phyloP scores from a whole-genome alignment of 2,888 invertebrate genomes.

The Chymomyza procnemis region DNA sequence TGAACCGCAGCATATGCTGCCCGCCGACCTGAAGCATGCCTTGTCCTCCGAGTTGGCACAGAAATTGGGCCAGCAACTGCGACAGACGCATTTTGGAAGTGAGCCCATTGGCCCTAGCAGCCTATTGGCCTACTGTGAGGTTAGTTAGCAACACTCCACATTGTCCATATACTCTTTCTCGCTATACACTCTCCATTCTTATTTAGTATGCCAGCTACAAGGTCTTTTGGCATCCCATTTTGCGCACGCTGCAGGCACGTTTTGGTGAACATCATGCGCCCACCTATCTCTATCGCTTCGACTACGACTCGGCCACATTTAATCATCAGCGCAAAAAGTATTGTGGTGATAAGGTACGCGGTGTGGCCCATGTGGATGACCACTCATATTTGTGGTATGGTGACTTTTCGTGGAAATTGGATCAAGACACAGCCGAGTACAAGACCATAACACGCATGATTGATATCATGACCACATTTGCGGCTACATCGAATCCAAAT shows the following conservation, averaged over 20 bases:
- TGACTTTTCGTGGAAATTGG: constrained; percentile 65
- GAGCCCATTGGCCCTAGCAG: constrained; percentile 71
- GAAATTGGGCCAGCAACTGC: constrained; percentile 46
- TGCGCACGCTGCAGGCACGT: constrained; percentile 62
- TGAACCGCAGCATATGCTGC: constrained; percentile 69
- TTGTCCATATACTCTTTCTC: background rate
- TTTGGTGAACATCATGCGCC: constrained; percentile 47
- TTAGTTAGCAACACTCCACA: constrained; percentile 30
- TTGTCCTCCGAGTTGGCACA: constrained; percentile 49
- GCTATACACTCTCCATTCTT: background rate
- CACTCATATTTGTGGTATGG: constrained; percentile 76
- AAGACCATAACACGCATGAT: constrained; percentile 75
- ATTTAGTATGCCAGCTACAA: constrained; percentile 74
- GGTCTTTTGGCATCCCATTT: constrained; percentile 75
- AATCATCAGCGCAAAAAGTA: constrained; percentile 74
- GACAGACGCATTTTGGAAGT: constrained; percentile 57
- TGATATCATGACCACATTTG: constrained; percentile 74
- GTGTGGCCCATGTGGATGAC: constrained; percentile 77
- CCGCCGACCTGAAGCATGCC: constrained; percentile 58
- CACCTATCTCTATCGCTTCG: constrained; percentile 77
- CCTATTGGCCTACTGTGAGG: constrained; percentile 73
- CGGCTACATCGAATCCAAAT: constrained; percentile 72
- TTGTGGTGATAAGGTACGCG: constrained; percentile 68
- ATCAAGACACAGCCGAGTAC: constrained; percentile 68
- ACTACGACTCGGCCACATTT: constrained; percentile 75